Conservation (phyloP, 2,888 invertebrate species). For the Watsonalla binaria region DNA sequence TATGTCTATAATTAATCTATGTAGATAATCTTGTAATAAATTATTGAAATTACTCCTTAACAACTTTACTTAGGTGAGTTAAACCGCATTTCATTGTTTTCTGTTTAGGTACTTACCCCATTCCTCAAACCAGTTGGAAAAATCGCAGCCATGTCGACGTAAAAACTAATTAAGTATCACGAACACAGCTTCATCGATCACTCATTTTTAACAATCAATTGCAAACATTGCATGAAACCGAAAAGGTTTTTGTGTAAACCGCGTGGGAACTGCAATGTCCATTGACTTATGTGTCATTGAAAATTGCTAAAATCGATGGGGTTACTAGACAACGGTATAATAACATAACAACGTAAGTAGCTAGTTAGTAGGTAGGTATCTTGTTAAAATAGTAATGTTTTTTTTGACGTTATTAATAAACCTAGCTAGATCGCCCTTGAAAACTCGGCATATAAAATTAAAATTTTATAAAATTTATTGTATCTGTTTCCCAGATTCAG, state of each 20-base stretch:
- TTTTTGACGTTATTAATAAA: too few species aligned
- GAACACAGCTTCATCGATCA: not conserved
- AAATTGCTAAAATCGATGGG: constrained; percentile 54
- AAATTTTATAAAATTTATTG: too few species aligned
- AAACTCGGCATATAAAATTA: too few species aligned
- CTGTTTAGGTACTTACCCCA: too few species aligned
- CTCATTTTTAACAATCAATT: not conserved
- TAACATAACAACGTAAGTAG: constrained; percentile 27
- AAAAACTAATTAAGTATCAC: constrained; percentile 3
- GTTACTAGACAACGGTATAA: constrained; percentile 65
- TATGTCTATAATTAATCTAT: too few species aligned
- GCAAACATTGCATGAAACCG: constrained; percentile 10
- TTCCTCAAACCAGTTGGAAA: constrained; percentile 57
- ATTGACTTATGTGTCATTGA: constrained; percentile 11
- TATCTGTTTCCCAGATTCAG: too few species aligned
- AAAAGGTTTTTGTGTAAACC: constrained; percentile 1
- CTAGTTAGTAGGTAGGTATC: constrained; percentile 3
- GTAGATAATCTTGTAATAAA: too few species aligned
- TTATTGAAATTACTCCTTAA: too few species aligned
- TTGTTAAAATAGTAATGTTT: too few species aligned
- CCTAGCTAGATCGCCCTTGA: too few species aligned
- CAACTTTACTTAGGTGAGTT: too few species aligned
- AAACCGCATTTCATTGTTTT: too few species aligned
- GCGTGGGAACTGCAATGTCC: constrained; percentile 2
- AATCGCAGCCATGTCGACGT: constrained; percentile 54